Evolutionary conservation across 2,113 vertebrate genomes (phyloP), one percentile per base, ranked within the genome.

Genomic region (Sapajus apella): DNA sequence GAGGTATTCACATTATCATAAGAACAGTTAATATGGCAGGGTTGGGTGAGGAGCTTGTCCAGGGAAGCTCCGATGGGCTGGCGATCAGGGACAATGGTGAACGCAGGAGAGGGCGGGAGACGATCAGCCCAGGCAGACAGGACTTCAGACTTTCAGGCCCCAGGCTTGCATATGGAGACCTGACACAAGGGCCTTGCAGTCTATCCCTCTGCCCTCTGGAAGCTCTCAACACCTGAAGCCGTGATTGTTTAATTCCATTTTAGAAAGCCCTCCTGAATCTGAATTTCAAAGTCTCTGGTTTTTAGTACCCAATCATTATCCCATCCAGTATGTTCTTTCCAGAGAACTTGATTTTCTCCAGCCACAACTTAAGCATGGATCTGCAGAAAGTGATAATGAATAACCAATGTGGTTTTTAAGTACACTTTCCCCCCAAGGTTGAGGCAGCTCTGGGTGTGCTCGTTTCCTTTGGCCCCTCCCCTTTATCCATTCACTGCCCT

Each of bases 221-320:
- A 92, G 52, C 13, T 47, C 75, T 90, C n/a, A 40, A 8, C 75
- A 23, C 72, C 30, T 58, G 43, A 87, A 47, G 45, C 73, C 50
- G 8, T 18, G 86, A 86, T 11, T 8, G 1, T 75, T 85, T 56
- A n/a, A 50, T 80, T 82, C 6, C 85, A 32, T 40, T 95, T 83
- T 72, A 13, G 56, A 92, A 96, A 73, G 27, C 25, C 43, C n/a
- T 87, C 73, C 8, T 37, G 79, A 93, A 64, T 21, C 83, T 84
- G 61, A 73, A 45, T 96, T 87, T 94, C 75, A 90, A 5, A 50
- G 61, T 55, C 61, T 79, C 89, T 91, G 75, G 61, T 25, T 87
- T 95, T 97, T 85, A 94, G 66, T 86, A n/a, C 37, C 86, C 85
- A 70, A 72, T 95, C 95, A 88, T 84, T 88, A 82, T 95, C 96